A percentile compares a stretch with the other conserved stretches of the same genome.
Evolutionary conservation across 2,113 vertebrate species (phyloP).

Genomic region (Smithornis capensis): DNA sequence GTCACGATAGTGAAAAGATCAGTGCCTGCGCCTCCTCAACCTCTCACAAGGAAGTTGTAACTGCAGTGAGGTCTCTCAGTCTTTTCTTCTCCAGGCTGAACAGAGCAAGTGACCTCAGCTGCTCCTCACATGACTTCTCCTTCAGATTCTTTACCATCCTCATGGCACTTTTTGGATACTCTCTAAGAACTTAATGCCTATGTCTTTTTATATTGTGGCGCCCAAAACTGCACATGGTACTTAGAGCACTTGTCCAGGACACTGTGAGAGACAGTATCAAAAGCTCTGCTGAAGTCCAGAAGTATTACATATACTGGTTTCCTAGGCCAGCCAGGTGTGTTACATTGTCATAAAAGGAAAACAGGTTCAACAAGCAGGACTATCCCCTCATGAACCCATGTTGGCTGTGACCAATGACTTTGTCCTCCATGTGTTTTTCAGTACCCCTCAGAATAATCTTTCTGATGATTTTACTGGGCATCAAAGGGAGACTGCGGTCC

Average conservation of each 20-base stretch:
- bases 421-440: no score
- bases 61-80: background rate
- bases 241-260: background rate
- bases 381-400: background rate
- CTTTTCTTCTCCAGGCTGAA: background rate
- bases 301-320: background rate
- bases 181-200: background rate
- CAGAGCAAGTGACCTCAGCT: background rate
- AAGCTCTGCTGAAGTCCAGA: background rate
- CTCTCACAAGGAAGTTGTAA: background rate
- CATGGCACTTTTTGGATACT: background rate
- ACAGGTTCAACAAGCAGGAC: background rate
- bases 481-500: background rate
- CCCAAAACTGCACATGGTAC: background rate
- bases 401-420: background rate
- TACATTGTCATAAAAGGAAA: background rate
- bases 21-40: background rate
- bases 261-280: background rate
- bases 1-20: background rate
- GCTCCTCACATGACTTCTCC: background rate
- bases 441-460: background rate
- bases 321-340: background rate
- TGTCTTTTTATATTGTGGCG: background rate
- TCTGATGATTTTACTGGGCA: background rate
- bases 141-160: background rate